A percentile compares a stretch with the other conserved stretches of the same genome.
Evolutionary conservation across 2,113 vertebrate species (phyloP).

Genomic region (Cacatua alba): DNA sequence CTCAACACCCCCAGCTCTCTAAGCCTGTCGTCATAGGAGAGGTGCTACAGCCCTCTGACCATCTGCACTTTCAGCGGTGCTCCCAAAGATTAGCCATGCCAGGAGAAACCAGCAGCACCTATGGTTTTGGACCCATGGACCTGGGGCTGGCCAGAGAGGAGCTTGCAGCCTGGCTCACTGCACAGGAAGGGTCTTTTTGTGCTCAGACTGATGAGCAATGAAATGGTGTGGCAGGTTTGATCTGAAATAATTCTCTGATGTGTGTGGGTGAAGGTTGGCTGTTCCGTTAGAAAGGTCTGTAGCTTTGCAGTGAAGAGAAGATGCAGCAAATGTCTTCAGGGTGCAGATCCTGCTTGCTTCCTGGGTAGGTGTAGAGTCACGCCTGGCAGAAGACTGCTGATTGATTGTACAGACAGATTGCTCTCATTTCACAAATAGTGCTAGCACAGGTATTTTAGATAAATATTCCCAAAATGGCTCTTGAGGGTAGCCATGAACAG

Average conservation of each 20-base stretch:
- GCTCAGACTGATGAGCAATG: neutral
- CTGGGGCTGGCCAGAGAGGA: neutral
- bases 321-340: neutral
- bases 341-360: neutral
- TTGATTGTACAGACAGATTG: neutral
- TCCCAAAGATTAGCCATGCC: accelerated
- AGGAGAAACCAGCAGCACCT: neutral
- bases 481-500: neutral
- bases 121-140: neutral
- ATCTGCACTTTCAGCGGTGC: neutral
- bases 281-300: neutral
- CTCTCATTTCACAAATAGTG: neutral
- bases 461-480: neutral
- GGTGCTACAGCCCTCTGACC: neutral
- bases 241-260: neutral
- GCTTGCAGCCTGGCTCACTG: neutral
- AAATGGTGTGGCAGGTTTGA: neutral
- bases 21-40: neutral
- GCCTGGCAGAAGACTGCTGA: neutral
- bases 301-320: neutral
- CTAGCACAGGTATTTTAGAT: neutral
- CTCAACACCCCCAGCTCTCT: neutral
- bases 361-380: neutral
- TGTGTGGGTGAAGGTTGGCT: neutral
- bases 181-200: neutral